Evolutionary conservation across 2,797 vertebrate genomes (phyloP).

Genomic region (Epinephelus malabaricus): DNA sequence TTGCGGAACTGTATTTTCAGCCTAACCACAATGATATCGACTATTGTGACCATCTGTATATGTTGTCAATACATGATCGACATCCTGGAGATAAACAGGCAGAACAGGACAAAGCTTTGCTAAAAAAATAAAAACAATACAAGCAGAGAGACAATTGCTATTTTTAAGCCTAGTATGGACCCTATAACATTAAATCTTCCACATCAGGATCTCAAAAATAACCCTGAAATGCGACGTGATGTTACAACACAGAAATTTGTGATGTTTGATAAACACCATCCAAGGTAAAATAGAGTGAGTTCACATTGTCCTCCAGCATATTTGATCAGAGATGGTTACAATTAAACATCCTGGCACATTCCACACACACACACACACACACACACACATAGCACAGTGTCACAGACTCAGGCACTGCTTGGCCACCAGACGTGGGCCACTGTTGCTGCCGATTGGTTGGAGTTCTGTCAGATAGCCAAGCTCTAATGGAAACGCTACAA

Average conservation of each 20-base stretch:
- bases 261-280: conserved; percentile 35
- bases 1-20: conserved; percentile 10
- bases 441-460: conserved; percentile 92
- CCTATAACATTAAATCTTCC: not conserved
- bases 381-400: conserved; percentile 55
- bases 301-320: conserved; percentile 68
- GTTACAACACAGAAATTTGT: conserved; percentile 20
- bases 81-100: conserved; percentile 3
- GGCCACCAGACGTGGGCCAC: conserved; percentile 92
- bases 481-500: conserved; percentile 99
- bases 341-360: conserved; percentile 75
- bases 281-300: conserved; percentile 60
- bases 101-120: conserved; percentile 3
- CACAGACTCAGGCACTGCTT: conserved; percentile 82
- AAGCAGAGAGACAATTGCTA: conserved; percentile 11
- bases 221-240: not conserved
- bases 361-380: conserved; percentile 37
- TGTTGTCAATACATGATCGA: not conserved
- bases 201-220: conserved; percentile 1
- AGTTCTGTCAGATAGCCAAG: conserved; percentile 98
- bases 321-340: conserved; percentile 77
- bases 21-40: conserved; percentile 24
- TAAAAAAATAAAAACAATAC: not conserved
- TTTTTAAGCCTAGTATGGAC: not conserved
- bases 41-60: not conserved